phyloP scores from a whole-genome alignment of 2,888 invertebrate genomes.

The Apamea crenata region DNA sequence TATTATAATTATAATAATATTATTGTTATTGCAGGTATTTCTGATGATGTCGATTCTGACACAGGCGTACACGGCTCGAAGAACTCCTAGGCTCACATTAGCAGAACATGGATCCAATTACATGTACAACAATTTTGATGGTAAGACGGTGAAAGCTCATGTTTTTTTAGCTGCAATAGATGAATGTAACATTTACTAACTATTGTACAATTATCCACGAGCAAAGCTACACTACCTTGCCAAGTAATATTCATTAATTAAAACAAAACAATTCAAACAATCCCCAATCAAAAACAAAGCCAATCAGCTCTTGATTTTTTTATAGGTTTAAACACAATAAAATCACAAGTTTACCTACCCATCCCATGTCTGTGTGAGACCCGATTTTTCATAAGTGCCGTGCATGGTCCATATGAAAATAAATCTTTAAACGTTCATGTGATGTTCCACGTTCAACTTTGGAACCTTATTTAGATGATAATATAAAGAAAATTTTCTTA shows the following conservation, averaged over 20 bases:
- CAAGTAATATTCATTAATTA: neutral
- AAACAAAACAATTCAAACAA: neutral
- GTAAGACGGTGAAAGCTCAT: conserved; percentile 67
- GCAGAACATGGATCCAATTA: conserved; percentile 78
- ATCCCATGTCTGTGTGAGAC: neutral
- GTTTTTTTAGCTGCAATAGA: neutral
- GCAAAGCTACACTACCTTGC: neutral
- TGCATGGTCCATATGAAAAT: too few relatives aligned
- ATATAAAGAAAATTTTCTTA: too few relatives aligned
- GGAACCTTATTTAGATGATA: too few relatives aligned
- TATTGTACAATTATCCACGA: neutral
- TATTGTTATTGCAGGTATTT: conserved; percentile 69
- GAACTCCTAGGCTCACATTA: conserved; percentile 79
- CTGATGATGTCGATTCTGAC: conserved; percentile 59
- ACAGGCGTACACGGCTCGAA: conserved; percentile 70
- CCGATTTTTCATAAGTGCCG: neutral
- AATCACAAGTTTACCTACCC: neutral
- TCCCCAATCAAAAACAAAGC: neutral
- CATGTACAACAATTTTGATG: conserved; percentile 79
- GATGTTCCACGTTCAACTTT: too few relatives aligned
- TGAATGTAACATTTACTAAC: neutral
- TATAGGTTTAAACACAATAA: neutral
- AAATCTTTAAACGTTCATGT: too few relatives aligned
- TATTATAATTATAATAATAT: neutral
- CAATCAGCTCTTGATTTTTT: neutral